phyloP scores from a whole-genome alignment of 2,113 vertebrate species.

The Channa argus region DNA sequence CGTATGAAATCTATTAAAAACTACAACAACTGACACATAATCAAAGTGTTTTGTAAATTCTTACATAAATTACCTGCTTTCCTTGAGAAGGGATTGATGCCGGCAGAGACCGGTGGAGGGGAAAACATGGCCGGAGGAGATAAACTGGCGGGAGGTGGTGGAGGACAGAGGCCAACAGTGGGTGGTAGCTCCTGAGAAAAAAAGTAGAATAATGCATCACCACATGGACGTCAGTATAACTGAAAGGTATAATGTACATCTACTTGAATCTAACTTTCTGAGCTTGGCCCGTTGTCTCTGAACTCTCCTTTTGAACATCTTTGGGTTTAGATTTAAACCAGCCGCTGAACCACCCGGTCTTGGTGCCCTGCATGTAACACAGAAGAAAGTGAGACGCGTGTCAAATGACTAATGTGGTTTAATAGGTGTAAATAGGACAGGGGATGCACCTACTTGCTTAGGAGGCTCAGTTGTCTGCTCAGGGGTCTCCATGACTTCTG shows the following conservation, averaged over 20 bases:
- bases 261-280: slow-evolving; percentile 39
- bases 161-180: neutral
- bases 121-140: slow-evolving; percentile 18
- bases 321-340: slow-evolving; percentile 89
- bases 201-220: slow-evolving; percentile 20
- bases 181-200: slow-evolving; percentile 63
- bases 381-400: neutral
- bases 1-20: slow-evolving; percentile 11
- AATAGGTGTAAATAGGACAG: neutral
- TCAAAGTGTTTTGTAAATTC: neutral
- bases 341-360: slow-evolving; percentile 89
- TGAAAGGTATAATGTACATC: neutral
- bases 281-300: slow-evolving; percentile 19
- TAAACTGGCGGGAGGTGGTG: neutral
- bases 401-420: neutral
- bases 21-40: neutral
- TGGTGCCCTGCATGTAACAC: slow-evolving; percentile 75
- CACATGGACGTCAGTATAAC: neutral
- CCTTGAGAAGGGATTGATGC: slow-evolving; percentile 64
- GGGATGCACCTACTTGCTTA: slow-evolving; percentile 57
- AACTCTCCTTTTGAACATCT: slow-evolving; percentile 39
- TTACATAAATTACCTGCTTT: slow-evolving; percentile 73
- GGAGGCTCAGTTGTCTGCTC: slow-evolving; percentile 15
- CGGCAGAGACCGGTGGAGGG: slow-evolving; percentile 43
- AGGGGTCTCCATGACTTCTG: neutral